Evolutionary conservation across 2,113 vertebrate genomes (phyloP).

Genomic region (Picathartes gymnocephalus): DNA sequence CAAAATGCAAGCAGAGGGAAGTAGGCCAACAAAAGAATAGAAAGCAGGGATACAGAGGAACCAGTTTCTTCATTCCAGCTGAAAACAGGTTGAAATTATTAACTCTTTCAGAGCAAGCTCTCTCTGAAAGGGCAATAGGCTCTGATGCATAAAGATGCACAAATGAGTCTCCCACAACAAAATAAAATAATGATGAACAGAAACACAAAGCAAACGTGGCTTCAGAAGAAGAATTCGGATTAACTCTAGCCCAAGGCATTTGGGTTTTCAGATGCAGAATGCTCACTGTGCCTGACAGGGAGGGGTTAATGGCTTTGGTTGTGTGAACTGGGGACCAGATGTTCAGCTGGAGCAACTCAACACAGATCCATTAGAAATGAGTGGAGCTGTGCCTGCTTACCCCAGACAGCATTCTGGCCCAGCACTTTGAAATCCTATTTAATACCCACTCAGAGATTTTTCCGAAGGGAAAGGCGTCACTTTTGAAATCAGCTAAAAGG

Average conservation of each 20-base stretch:
- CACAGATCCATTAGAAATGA: neutral
- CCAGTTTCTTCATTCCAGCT: slow-evolving; percentile 44
- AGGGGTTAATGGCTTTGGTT: neutral
- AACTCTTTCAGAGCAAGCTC: slow-evolving; percentile 1
- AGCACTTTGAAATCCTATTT: neutral
- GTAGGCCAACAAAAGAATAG: slow-evolving; percentile 62
- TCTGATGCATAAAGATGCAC: neutral
- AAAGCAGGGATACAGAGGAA: slow-evolving; percentile 46
- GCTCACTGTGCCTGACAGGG: neutral
- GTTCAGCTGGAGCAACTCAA: neutral
- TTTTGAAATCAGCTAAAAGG: neutral
- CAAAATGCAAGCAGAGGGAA: slow-evolving; percentile 64
- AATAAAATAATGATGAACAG: neutral
- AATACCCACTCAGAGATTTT: neutral
- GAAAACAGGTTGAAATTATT: slow-evolving; percentile 53
- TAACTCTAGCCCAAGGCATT: neutral
- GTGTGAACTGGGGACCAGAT: neutral
- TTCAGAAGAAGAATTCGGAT: neutral
- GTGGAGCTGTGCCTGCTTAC: neutral
- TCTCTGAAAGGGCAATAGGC: neutral
- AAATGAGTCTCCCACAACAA: neutral
- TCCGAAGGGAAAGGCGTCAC: neutral
- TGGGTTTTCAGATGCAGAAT: neutral
- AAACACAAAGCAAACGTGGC: neutral
- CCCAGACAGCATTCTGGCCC: neutral